These are phyloP conservation scores for Penaeus monodon DNA, from an alignment of 2,888 invertebrate species.

Conservation along the genomic window DNA sequence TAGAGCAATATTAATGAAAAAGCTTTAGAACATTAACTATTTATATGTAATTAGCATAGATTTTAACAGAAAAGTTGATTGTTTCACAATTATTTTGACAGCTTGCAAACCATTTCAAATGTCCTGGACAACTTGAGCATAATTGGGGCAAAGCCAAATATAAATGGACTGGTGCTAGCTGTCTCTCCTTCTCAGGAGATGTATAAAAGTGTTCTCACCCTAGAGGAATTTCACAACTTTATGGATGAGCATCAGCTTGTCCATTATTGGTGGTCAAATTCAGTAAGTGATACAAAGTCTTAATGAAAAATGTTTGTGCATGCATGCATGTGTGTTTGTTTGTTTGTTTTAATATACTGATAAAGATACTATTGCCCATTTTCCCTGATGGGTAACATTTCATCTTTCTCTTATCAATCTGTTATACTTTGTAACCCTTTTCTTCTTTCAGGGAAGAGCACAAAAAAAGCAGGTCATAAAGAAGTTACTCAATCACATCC, in stretches of 20 bases:
- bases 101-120: background rate
- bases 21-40: too few species aligned
- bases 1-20: too few species aligned
- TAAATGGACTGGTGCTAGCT: slow-evolving; percentile 13
- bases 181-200: background rate
- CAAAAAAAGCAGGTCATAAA: background rate
- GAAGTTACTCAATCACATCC: slow-evolving; percentile 4
- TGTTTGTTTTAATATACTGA: too few species aligned
- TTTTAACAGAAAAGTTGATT: too few species aligned
- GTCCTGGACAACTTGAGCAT: background rate
- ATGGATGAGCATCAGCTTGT: background rate
- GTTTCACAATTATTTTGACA: background rate
- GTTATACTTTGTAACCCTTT: background rate
- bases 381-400: too few species aligned
- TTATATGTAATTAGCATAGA: too few species aligned
- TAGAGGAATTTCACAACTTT: slow-evolving; percentile 1
- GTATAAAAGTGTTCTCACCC: background rate
- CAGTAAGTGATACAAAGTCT: background rate
- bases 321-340: too few species aligned
- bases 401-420: too few species aligned
- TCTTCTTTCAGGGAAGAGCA: slow-evolving; percentile 13
- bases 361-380: too few species aligned
- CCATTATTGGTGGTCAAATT: background rate
- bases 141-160: background rate
- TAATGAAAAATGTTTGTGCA: too few species aligned